phyloP scores from a whole-genome alignment of 23 tunicate genomes.

The Styela plicata region DNA sequence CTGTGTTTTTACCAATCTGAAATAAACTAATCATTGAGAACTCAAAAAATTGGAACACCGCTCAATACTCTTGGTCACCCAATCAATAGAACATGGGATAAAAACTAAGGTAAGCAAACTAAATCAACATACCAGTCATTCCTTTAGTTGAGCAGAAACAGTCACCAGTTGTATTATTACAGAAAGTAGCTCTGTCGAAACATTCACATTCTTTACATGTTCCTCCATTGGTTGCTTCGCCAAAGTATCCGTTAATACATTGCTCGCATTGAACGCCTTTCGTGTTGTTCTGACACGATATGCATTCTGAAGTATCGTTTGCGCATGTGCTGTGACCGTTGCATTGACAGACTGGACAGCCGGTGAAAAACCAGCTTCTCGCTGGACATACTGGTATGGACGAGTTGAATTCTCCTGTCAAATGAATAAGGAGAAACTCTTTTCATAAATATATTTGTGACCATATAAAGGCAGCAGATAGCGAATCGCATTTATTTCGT shows the following conservation, averaged over 20 bases:
- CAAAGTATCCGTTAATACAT: conserved; percentile 69
- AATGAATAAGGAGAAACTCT: no score
- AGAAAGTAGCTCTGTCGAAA: conserved; percentile 42
- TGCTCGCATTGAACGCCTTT: conserved; percentile 54
- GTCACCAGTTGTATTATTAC: conserved; percentile 54
- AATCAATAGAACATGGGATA: no score
- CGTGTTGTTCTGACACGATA: conserved; percentile 51
- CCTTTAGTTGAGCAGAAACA: conserved; percentile 76
- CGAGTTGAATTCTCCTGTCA: not conserved
- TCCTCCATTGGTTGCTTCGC: conserved; percentile 73
- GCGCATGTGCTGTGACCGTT: conserved; percentile 89
- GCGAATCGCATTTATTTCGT: no score
- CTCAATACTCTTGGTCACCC: no score
- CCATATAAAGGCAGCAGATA: no score
- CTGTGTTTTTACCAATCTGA: no score
- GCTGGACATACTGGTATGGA: conserved; percentile 37
- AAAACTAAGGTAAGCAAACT: no score
- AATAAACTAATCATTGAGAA: no score
- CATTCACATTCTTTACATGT: conserved; percentile 69
- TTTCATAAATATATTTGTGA: no score
- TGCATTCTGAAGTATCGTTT: conserved; percentile 29
- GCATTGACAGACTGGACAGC: conserved; percentile 83
- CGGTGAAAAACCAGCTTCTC: conserved; percentile 59
- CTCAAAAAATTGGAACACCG: no score
- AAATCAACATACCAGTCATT: conserved; percentile 36